Conservation (phyloP, 2,888 invertebrate genomes). For the Hermodice carunculata region DNA sequence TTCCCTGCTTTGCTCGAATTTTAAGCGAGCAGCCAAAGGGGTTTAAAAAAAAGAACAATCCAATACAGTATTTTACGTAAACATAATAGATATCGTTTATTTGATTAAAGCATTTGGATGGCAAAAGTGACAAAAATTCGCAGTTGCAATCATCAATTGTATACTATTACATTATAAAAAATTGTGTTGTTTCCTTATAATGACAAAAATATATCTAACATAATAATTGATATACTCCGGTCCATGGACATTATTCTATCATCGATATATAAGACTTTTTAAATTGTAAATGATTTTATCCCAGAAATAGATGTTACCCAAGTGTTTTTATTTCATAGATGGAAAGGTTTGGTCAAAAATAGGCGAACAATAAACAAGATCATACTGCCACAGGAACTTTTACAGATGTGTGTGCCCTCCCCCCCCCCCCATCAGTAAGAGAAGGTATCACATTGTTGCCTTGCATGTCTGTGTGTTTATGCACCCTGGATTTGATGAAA, state of each 20-base stretch:
- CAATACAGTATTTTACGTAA: background rate
- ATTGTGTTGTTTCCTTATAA: background rate
- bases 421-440: no score
- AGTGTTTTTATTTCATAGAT: no score
- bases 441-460: no score
- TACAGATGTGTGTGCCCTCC: no score
- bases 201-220: conserved; percentile 3
- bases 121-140: conserved; percentile 5
- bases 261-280: background rate
- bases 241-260: background rate
- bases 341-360: no score
- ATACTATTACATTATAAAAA: background rate
- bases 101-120: background rate
- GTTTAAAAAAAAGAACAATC: background rate
- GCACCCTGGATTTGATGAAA: no score
- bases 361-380: background rate
- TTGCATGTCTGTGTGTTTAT: no score
- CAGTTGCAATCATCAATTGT: background rate
- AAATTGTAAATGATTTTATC: no score
- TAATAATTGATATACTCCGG: background rate
- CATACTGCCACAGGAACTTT: no score
- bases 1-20: background rate
- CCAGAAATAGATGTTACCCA: no score
- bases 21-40: background rate
- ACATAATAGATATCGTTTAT: background rate